phyloP scores from a whole-genome alignment of 2,797 vertebrate genomes.

The Sebastolobus altivelis region DNA sequence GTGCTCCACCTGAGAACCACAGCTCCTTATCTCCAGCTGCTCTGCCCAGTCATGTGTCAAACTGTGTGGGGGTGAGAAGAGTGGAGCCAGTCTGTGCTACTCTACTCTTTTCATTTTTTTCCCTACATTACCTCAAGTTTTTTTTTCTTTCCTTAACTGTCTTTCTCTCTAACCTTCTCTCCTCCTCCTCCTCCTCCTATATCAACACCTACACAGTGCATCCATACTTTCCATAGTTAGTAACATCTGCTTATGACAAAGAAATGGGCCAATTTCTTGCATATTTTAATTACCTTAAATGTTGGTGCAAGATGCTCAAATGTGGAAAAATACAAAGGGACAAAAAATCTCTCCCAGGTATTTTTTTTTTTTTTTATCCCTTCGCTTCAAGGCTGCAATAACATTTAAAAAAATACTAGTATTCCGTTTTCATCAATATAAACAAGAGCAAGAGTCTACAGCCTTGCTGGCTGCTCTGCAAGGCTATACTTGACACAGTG shows the following conservation, averaged over 20 bases:
- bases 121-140: conserved; percentile 1
- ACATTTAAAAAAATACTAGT: neutral
- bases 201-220: neutral
- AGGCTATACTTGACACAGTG: too few relatives aligned
- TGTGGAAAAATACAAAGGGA: neutral
- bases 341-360: neutral
- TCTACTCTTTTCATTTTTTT: conserved; percentile 37
- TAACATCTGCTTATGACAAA: conserved; percentile 3
- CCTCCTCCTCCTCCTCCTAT: neutral
- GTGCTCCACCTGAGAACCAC: conserved; percentile 74
- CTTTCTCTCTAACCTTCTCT: conserved; percentile 1
- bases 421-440: neutral
- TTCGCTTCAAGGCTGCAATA: neutral
- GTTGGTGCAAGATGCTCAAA: neutral
- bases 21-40: conserved; percentile 77
- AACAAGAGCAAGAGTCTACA: neutral
- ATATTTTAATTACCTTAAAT: neutral
- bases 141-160: neutral
- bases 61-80: conserved; percentile 69
- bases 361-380: neutral
- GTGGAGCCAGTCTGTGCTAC: conserved; percentile 64
- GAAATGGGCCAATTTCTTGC: neutral
- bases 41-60: conserved; percentile 81
- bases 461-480: too few relatives aligned
- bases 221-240: neutral